Percentiles rank a stretch among this genome's conserved stretches.
These are phyloP conservation scores for Venturia canescens DNA, from an alignment of 1,140 invertebrate species.

Conservation along the genomic window DNA sequence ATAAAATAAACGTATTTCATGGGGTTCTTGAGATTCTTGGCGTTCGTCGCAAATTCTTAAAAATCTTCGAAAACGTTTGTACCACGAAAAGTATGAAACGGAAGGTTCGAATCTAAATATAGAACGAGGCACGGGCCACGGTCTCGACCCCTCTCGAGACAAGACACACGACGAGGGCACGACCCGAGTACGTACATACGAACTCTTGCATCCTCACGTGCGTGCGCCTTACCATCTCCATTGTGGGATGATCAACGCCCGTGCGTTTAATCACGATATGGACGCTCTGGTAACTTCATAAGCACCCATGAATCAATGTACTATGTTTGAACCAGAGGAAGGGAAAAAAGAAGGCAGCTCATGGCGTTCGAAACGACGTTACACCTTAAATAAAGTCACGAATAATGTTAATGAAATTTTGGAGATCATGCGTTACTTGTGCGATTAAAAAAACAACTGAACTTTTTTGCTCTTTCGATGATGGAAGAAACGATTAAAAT, in stretches of 20 bases:
- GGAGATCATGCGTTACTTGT: no score
- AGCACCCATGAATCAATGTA: not conserved
- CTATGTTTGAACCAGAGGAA: no score
- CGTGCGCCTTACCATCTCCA: not conserved
- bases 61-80: no score
- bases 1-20: no score
- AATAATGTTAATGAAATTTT: no score
- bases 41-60: no score
- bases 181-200: not conserved
- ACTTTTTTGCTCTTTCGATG: no score
- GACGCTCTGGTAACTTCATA: not conserved
- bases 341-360: no score
- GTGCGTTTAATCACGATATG: conserved; percentile 3
- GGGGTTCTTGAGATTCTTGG: no score
- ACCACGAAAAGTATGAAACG: not conserved
- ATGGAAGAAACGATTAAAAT: no score
- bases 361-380: not conserved
- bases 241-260: conserved; percentile 3
- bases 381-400: no score
- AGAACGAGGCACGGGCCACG: conserved; percentile 4
- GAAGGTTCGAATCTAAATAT: conserved; percentile 1
- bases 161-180: conserved; percentile 7
- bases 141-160: conserved; percentile 17
- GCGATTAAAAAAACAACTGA: no score
- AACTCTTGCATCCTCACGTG: not conserved